Conservation (phyloP, 92 coral and sea anemone species). For the Porites lobata region DNA sequence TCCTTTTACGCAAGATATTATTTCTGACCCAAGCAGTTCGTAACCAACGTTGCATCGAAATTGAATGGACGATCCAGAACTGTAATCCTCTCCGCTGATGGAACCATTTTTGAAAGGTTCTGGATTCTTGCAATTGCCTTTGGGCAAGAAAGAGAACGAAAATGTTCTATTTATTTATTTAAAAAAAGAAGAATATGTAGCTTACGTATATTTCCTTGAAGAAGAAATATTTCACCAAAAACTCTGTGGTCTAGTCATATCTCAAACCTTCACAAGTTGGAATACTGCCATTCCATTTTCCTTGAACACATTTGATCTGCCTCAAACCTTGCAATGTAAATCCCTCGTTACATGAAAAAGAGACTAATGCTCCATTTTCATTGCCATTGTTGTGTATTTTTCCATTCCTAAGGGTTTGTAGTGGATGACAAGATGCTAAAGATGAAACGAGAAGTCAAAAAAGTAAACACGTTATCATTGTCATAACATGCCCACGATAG, state of each 20-base stretch:
- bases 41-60: not conserved
- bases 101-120: not conserved
- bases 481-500: too few species aligned
- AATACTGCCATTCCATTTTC: too few species aligned
- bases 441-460: too few species aligned
- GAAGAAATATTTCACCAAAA: too few species aligned
- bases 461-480: too few species aligned
- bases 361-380: constrained; percentile 1
- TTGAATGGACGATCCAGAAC: not conserved
- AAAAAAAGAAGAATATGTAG: too few species aligned
- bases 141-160: not conserved
- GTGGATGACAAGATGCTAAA: not conserved
- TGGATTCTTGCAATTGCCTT: not conserved
- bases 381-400: not conserved
- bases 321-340: constrained; percentile 26
- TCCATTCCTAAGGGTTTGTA: not conserved
- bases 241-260: too few species aligned
- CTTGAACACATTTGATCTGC: constrained; percentile 48
- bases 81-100: not conserved
- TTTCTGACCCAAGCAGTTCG: not conserved
- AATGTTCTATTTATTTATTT: too few species aligned
- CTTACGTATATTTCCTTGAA: too few species aligned
- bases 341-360: constrained; percentile 34
- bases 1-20: not conserved
- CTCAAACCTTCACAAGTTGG: too few species aligned